phyloP scores from a whole-genome alignment of 2,113 vertebrate species.

The Australoheros scitulus region DNA sequence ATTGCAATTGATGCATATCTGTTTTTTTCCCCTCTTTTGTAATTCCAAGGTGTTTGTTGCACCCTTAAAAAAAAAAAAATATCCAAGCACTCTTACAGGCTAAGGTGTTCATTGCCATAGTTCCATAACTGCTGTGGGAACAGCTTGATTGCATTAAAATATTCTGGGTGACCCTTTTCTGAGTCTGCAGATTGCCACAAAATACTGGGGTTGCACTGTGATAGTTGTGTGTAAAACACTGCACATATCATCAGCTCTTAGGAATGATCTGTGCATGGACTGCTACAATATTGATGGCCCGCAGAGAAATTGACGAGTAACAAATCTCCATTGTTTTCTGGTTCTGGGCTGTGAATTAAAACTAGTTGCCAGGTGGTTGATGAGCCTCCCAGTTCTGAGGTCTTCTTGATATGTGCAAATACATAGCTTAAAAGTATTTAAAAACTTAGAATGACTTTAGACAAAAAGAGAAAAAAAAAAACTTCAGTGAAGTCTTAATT shows the following conservation, averaged over 20 bases:
- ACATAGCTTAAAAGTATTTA: neutral
- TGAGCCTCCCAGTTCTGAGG: neutral
- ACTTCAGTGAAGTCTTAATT: neutral
- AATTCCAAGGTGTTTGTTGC: neutral
- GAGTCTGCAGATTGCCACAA: neutral
- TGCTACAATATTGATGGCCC: neutral
- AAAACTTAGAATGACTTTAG: neutral
- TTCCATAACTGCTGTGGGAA: neutral
- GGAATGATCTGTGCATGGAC: neutral
- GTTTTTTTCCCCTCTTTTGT: neutral
- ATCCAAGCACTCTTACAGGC: neutral
- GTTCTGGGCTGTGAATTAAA: neutral
- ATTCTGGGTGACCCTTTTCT: neutral
- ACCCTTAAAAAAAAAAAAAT: neutral
- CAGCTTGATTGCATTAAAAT: neutral
- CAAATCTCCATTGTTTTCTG: neutral
- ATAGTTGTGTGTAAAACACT: neutral
- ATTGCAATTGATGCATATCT: neutral
- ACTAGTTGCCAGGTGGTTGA: neutral
- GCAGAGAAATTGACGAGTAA: neutral
- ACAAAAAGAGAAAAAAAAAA: rapidly evolving
- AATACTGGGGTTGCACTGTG: neutral
- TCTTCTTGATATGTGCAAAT: neutral
- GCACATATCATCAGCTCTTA: neutral
- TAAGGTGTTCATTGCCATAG: neutral